A percentile compares a stretch with the other conserved stretches of the same genome.
These are phyloP conservation scores for Aplocera efformata DNA, from an alignment of 2,888 invertebrate species.

Conservation along the genomic window DNA sequence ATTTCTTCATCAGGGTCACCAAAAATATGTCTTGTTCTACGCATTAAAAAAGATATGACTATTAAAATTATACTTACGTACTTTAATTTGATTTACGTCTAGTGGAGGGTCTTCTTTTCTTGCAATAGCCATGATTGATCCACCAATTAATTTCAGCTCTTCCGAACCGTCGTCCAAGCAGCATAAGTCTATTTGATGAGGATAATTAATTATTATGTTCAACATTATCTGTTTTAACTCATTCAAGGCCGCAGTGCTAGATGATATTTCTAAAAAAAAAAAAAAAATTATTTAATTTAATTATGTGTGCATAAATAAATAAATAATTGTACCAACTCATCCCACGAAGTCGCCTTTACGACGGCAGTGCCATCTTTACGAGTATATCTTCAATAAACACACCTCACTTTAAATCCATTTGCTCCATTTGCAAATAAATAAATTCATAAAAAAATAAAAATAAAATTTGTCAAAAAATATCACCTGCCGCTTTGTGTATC, in stretches of 20 bases:
- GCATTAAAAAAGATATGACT: no score
- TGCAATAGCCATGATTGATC: slow-evolving; percentile 28
- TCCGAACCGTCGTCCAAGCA: slow-evolving; percentile 38
- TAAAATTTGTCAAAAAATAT: not conserved
- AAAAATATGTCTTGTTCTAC: no score
- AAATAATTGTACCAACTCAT: no score
- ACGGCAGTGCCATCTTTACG: no score
- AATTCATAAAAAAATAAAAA: not conserved
- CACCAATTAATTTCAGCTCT: slow-evolving; percentile 35
- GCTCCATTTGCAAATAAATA: no score
- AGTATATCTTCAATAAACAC: no score
- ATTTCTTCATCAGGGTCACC: no score
- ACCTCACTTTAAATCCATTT: no score
- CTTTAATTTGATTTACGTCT: slow-evolving; percentile 1
- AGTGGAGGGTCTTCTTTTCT: slow-evolving; percentile 16
- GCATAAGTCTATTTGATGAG: slow-evolving; percentile 34
- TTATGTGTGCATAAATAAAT: no score
- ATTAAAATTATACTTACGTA: not conserved
- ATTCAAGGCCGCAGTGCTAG: slow-evolving; percentile 33
- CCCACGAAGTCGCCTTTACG: no score
- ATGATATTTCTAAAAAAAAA: slow-evolving; percentile 32
- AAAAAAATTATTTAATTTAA: slow-evolving; percentile 11
- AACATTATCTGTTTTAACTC: slow-evolving; percentile 29
- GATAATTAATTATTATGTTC: slow-evolving; percentile 13
- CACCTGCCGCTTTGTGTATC: slow-evolving; percentile 15